Conservation (phyloP, 2,888 invertebrate genomes). For the Caenorhabditis becei region DNA sequence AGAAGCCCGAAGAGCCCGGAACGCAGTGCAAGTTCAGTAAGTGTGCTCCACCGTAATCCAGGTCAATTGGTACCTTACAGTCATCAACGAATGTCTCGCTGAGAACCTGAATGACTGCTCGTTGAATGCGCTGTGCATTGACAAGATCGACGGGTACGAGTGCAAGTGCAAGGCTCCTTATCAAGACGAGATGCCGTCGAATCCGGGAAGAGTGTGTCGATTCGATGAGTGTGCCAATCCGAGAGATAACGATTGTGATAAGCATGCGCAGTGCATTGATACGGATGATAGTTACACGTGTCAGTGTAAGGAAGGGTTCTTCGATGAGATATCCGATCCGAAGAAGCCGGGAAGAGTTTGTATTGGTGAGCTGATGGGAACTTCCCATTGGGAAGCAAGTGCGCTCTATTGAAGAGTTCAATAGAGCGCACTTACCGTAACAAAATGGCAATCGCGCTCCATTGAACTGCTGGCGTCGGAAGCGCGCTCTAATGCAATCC, state of each 20-base stretch:
- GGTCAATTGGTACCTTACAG: slow-evolving; percentile 69
- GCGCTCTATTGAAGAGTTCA: too few species aligned
- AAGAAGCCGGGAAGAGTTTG: slow-evolving; percentile 74
- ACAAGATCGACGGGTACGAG: slow-evolving; percentile 78
- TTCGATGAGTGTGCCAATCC: slow-evolving; percentile 72
- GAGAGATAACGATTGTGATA: slow-evolving; percentile 74
- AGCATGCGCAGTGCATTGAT: slow-evolving; percentile 80
- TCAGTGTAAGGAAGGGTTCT: slow-evolving; percentile 76
- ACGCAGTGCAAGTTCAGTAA: slow-evolving; percentile 77
- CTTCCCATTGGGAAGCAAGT: too few species aligned
- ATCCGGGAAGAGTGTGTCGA: slow-evolving; percentile 72
- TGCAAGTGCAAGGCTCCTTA: slow-evolving; percentile 76
- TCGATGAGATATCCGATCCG: slow-evolving; percentile 74
- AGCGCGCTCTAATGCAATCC: too few species aligned
- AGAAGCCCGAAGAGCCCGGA: slow-evolving; percentile 72
- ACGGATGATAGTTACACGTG: slow-evolving; percentile 79
- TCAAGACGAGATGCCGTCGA: slow-evolving; percentile 67
- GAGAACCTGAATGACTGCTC: slow-evolving; percentile 75
- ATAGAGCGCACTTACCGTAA: not conserved
- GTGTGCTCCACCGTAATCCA: not conserved
- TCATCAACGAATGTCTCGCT: slow-evolving; percentile 75
- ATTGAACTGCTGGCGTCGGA: not conserved
- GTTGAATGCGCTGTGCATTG: slow-evolving; percentile 78
- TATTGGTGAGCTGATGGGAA: slow-evolving; percentile 67
- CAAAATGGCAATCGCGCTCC: not conserved